Conservation (phyloP, 2,113 vertebrate genomes). For the Thymallus thymallus region DNA sequence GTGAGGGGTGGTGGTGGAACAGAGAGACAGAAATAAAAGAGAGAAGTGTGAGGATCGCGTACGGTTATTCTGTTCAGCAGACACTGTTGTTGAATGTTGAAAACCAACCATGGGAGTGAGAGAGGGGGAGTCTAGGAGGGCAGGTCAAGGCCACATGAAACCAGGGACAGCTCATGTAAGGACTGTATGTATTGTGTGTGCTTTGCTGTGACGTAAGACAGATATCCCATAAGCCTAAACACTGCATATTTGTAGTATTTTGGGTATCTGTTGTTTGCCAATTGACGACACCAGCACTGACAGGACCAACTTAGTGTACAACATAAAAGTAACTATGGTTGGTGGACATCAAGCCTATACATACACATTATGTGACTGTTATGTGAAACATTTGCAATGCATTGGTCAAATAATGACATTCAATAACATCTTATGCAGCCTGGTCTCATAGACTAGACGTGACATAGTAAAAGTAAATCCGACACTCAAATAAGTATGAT, state of each 20-base stretch:
- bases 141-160: slow-evolving; percentile 49
- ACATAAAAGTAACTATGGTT: too few relatives aligned
- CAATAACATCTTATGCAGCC: too few relatives aligned
- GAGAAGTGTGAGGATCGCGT: slow-evolving; percentile 52
- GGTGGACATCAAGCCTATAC: neutral
- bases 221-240: too few relatives aligned
- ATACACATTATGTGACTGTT: slow-evolving; percentile 15
- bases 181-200: too few relatives aligned
- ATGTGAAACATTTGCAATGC: neutral
- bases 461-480: too few relatives aligned
- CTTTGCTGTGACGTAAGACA: too few relatives aligned
- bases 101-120: slow-evolving; percentile 51
- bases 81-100: slow-evolving; percentile 59
- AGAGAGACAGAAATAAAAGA: slow-evolving; percentile 61
- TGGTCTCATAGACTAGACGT: too few relatives aligned
- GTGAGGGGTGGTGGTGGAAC: slow-evolving; percentile 42
- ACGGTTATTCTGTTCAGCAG: slow-evolving; percentile 56
- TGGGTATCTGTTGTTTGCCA: neutral
- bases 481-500: too few relatives aligned
- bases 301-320: too few relatives aligned
- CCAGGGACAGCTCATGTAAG: slow-evolving; percentile 58
- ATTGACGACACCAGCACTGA: too few relatives aligned
- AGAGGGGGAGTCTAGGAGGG: slow-evolving; percentile 42
- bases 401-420: neutral
- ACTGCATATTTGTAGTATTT: too few relatives aligned